Evolutionary conservation across 2,888 invertebrate species (phyloP).

Genomic region (Shargacucullia verbasci): DNA sequence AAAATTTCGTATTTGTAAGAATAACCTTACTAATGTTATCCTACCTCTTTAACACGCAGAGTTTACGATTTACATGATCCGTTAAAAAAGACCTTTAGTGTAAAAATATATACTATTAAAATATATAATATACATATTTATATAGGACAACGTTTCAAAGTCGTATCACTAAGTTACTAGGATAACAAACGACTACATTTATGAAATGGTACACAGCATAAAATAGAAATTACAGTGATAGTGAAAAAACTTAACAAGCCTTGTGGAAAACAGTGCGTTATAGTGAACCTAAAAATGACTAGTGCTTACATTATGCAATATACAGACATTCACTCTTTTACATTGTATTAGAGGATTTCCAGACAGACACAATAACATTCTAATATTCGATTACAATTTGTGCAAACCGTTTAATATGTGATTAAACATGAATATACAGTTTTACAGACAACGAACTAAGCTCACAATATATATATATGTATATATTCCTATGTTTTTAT

Average conservation of each 20-base stretch:
- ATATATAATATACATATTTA: too few relatives aligned
- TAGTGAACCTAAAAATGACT: slow-evolving; percentile 54
- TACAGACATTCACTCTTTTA: slow-evolving; percentile 19
- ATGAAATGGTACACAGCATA: slow-evolving; percentile 20
- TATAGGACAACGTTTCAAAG: slow-evolving; percentile 6
- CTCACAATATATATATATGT: slow-evolving; percentile 8
- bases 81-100: neutral
- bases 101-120: slow-evolving; percentile 3
- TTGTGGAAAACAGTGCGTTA: slow-evolving; percentile 27
- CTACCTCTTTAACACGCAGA: neutral
- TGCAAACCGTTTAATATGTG: slow-evolving; percentile 33
- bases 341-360: slow-evolving; percentile 22
- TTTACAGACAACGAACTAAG: slow-evolving; percentile 10
- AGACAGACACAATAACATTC: slow-evolving; percentile 5
- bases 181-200: slow-evolving; percentile 1
- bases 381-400: slow-evolving; percentile 29
- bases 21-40: neutral
- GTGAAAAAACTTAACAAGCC: slow-evolving; percentile 35
- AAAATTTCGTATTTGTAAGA: too few relatives aligned
- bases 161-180: slow-evolving; percentile 9
- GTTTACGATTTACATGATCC: neutral
- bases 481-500: neutral
- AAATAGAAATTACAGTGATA: slow-evolving; percentile 19
- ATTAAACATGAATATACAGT: slow-evolving; percentile 15
- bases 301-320: slow-evolving; percentile 49